phyloP scores from a whole-genome alignment of 2,888 invertebrate species.

The Drosophila maculinotata region DNA sequence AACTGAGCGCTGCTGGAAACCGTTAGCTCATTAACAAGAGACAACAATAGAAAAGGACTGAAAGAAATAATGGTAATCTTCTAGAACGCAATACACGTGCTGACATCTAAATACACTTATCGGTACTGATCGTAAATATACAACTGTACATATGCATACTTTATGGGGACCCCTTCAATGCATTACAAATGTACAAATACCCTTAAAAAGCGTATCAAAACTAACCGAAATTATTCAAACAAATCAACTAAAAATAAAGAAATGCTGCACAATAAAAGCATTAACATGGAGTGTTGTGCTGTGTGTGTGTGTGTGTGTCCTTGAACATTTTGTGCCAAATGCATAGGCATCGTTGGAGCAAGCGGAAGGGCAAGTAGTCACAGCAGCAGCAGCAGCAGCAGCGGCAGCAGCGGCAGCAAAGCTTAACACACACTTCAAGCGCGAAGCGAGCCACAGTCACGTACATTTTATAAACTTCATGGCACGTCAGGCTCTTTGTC shows the following conservation, averaged over 20 bases:
- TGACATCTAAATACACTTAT: too few relatives aligned
- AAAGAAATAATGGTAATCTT: too few relatives aligned
- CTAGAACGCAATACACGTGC: too few relatives aligned
- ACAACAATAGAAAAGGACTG: too few relatives aligned
- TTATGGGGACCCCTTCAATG: too few relatives aligned
- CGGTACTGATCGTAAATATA: too few relatives aligned
- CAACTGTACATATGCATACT: too few relatives aligned
- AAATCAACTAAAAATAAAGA: constrained; percentile 63
- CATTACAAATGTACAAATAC: too few relatives aligned
- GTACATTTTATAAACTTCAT: constrained; percentile 76
- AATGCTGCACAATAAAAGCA: constrained; percentile 64
- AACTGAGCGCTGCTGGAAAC: too few relatives aligned
- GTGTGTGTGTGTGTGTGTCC: constrained; percentile 65
- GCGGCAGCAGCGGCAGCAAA: constrained; percentile 45
- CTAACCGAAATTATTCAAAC: constrained; percentile 58
- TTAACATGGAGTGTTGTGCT: constrained; percentile 45
- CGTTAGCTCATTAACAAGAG: too few relatives aligned
- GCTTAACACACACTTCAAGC: constrained; percentile 72
- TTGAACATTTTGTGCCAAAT: constrained; percentile 79
- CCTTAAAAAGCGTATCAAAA: constrained; percentile 11
- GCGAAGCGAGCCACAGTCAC: constrained; percentile 71
- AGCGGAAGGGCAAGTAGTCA: constrained; percentile 8
- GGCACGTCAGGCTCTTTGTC: constrained; percentile 50
- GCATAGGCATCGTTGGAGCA: constrained; percentile 49
- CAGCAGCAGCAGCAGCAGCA: constrained; percentile 5